Conservation (phyloP, 2,113 vertebrate genomes). For the Puma concolor region DNA sequence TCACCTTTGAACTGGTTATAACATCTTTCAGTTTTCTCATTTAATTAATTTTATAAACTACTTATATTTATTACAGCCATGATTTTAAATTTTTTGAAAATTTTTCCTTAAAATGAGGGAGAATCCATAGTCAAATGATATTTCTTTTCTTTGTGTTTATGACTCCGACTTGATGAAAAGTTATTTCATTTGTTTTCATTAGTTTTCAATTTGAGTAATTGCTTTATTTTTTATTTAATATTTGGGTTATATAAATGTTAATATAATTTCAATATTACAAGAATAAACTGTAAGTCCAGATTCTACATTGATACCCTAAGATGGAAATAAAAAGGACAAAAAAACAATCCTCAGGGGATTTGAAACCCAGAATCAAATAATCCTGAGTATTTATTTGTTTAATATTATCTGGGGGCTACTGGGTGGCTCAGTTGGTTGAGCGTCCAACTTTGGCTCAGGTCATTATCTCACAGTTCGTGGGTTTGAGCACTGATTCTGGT, state of each 20-base stretch:
- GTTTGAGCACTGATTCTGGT: too few relatives aligned
- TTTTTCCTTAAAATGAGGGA: not conserved
- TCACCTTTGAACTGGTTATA: not conserved
- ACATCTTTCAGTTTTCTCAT: not conserved
- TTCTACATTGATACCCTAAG: not conserved
- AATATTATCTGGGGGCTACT: not conserved
- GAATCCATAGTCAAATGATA: not conserved
- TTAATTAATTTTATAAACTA: not conserved
- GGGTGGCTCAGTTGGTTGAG: too few relatives aligned
- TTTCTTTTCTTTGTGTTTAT: not conserved
- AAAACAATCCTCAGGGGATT: rapidly evolving
- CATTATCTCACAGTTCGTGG: too few relatives aligned
- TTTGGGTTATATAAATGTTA: not conserved
- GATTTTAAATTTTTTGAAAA: not conserved
- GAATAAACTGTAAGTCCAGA: not conserved
- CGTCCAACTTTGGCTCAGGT: too few relatives aligned
- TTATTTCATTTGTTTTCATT: not conserved
- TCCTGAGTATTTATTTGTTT: not conserved
- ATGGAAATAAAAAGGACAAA: not conserved
- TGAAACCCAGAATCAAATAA: not conserved
- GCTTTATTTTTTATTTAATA: not conserved
- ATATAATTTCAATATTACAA: not conserved
- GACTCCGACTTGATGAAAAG: not conserved
- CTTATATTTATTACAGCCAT: not conserved
- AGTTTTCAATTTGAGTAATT: not conserved